These are phyloP conservation scores for Brachionus calyciflorus DNA, from an alignment of 1,140 invertebrate genomes.

Conservation along the genomic window DNA sequence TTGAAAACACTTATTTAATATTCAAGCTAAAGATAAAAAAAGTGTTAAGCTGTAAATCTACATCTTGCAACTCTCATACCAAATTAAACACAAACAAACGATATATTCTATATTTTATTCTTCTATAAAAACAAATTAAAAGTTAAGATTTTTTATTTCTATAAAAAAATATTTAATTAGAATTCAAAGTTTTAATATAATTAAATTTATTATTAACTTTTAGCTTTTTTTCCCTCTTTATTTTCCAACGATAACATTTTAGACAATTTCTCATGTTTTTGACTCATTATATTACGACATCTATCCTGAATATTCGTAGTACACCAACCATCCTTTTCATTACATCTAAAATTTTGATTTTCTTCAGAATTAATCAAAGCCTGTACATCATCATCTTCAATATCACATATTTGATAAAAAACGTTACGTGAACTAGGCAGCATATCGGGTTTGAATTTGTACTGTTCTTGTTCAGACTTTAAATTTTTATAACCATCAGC, in stretches of 20 bases:
- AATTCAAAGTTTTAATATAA: too few species aligned
- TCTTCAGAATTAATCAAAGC: constrained; percentile 71
- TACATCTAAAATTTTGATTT: constrained; percentile 60
- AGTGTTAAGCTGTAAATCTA: too few species aligned
- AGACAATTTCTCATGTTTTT: constrained; percentile 34
- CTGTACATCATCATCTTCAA: constrained; percentile 79
- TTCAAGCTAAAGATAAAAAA: too few species aligned
- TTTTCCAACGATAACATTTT: constrained; percentile 17
- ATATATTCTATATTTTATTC: too few species aligned
- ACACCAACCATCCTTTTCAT: constrained; percentile 71
- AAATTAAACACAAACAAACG: too few species aligned
- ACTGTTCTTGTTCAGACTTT: constrained; percentile 59
- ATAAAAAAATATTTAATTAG: too few species aligned
- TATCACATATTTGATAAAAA: constrained; percentile 77
- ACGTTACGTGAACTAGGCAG: constrained; percentile 74
- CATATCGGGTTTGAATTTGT: constrained; percentile 69
- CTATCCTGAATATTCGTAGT: constrained; percentile 49
- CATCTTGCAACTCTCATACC: too few species aligned
- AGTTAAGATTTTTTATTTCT: too few species aligned
- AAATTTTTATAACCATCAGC: not conserved
- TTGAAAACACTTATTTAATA: too few species aligned
- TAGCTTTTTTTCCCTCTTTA: constrained; percentile 32
- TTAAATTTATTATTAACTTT: too few species aligned
- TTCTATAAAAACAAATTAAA: too few species aligned
- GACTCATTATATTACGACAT: constrained; percentile 33